phyloP scores from a whole-genome alignment of 2,888 invertebrate species.

The Drosophila cracens region DNA sequence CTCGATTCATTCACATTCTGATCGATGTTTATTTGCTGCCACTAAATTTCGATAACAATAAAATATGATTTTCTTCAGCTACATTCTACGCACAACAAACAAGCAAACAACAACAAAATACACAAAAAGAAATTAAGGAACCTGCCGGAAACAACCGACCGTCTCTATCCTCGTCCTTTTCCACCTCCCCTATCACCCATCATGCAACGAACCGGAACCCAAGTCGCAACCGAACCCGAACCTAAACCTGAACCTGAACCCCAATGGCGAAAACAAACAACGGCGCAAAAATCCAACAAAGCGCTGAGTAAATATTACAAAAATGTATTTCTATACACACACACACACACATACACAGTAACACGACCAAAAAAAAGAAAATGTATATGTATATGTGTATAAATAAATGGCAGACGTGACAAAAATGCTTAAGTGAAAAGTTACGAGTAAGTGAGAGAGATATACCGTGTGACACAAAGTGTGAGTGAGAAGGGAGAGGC shows the following conservation, averaged over 20 bases:
- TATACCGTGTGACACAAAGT: neutral
- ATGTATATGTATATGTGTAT: conserved; percentile 36
- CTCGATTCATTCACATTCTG: conserved; percentile 12
- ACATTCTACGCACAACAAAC: conserved; percentile 37
- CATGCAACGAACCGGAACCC: neutral
- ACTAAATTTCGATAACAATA: conserved; percentile 78
- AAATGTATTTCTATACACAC: conserved; percentile 65
- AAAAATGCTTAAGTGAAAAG: conserved; percentile 80
- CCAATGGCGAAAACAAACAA: conserved; percentile 62
- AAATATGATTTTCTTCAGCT: conserved; percentile 75
- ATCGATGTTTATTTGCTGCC: conserved; percentile 65
- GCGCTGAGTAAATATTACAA: conserved; percentile 78
- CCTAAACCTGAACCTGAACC: conserved; percentile 36
- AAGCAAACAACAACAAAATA: conserved; percentile 46
- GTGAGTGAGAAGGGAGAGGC: neutral
- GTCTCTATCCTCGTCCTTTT: too few species aligned
- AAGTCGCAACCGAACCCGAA: conserved; percentile 3
- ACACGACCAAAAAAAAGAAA: conserved; percentile 26
- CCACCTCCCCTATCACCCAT: neutral
- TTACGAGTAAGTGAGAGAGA: conserved; percentile 58
- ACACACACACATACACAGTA: conserved; percentile 14
- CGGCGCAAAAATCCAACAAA: conserved; percentile 61
- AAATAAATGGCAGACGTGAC: conserved; percentile 77
- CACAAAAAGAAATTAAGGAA: conserved; percentile 77
- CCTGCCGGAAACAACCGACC: conserved; percentile 48